Evolutionary conservation across 2,113 vertebrate species (phyloP), one percentile per base, ranked within the genome.

Genomic region (Chaenogobius annularis): DNA sequence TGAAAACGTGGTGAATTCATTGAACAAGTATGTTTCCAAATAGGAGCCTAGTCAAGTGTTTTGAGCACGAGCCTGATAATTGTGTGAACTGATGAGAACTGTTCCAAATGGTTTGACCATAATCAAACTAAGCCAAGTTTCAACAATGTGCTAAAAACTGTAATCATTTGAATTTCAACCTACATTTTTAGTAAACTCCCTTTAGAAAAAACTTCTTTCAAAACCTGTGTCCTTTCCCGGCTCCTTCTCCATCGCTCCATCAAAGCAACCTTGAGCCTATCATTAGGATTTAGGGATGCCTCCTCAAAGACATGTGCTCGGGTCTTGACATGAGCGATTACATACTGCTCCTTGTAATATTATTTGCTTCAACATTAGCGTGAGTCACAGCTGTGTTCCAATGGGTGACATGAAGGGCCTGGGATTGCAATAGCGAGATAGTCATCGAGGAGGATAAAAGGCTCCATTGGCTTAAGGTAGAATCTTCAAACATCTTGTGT

Each of bases 381-480:
- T 73, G 79, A 75, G 67, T 72, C 69, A 50, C 78, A 85, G 70
- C 68, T 70, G 70, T 61, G 83, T 83, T 79, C 74, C 81, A 82
- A 23, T 68, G 82, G 79, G 83, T 78, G 84, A 81, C 72, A 87
- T n/a, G 74, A 79, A 84, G 62, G 72, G 68, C 62, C 66, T 68
- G 62, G 26, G 81, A 81, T 76, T 87, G 81, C 79, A 86, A 61
- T 35, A 87, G 81, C 79, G 77, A 88, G 85, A 88, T 72, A 74
- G 31, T 79, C 79, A 83, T 83, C 87, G 85, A 78, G 84, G 82
- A 71, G 80, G 86, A 90, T 90, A 74, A 92, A 91, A 90, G 83
- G 78, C 83, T 82, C 81, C 83, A 68, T 80, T 82, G 85, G 82
- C 81, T 84, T 82, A 85, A 87, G 72, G 77, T 83, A 77, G 80